Conservation (phyloP, 2,888 invertebrate genomes). For the Dicyrtomina minuta region DNA sequence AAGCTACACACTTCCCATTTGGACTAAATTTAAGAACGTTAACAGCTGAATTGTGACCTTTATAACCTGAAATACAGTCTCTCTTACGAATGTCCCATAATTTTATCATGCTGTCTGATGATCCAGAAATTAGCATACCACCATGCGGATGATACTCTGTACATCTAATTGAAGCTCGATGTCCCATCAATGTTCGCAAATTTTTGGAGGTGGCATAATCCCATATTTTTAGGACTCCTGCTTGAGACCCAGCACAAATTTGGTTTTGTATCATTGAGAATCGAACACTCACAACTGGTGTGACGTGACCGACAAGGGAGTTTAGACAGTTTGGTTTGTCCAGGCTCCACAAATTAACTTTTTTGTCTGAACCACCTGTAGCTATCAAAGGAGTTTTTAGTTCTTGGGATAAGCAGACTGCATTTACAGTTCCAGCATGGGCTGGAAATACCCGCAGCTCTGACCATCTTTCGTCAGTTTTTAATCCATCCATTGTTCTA, state of each 20-base stretch:
- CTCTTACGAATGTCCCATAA: conserved; percentile 78
- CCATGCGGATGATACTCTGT: conserved; percentile 95
- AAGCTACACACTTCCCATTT: conserved; percentile 95
- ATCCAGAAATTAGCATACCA: conserved; percentile 88
- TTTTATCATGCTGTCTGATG: conserved; percentile 84
- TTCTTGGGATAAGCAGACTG: conserved; percentile 63
- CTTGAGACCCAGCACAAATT: conserved; percentile 89
- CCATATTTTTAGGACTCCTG: conserved; percentile 92
- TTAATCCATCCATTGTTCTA: neutral
- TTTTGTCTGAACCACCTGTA: conserved; percentile 93
- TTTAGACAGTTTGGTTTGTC: conserved; percentile 92
- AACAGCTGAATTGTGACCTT: conserved; percentile 83
- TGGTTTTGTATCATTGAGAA: conserved; percentile 92
- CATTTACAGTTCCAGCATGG: conserved; percentile 6
- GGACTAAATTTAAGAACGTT: conserved; percentile 94
- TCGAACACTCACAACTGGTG: conserved; percentile 90
- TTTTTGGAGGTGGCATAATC: conserved; percentile 90
- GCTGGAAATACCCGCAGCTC: conserved; percentile 13
- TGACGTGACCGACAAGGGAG: conserved; percentile 90
- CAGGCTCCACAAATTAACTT: conserved; percentile 95
- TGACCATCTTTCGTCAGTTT: neutral
- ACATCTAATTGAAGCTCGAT: conserved; percentile 78
- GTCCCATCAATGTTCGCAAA: conserved; percentile 83
- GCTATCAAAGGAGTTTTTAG: conserved; percentile 86
- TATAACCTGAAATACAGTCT: conserved; percentile 90